Percentiles rank a stretch among this genome's conserved stretches.
Conservation (phyloP, 2,113 vertebrate species). For the Tetraodon nigroviridis region DNA sequence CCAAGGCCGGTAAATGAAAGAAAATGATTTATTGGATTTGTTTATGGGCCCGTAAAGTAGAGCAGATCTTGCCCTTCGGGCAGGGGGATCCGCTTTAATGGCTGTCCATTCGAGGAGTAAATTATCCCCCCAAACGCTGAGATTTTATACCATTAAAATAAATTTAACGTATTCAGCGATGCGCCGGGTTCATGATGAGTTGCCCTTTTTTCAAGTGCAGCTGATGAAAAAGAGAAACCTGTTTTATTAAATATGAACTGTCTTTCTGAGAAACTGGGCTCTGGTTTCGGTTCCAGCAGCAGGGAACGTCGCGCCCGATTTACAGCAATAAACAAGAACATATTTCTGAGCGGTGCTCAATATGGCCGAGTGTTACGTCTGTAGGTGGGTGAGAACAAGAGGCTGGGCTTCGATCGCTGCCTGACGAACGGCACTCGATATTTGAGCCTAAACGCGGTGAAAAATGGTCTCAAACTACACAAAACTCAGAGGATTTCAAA, state of each 20-base stretch:
- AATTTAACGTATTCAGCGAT: background rate
- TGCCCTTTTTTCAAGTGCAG: too few species aligned
- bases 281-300: background rate
- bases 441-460: too few species aligned
- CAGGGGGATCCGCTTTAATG: background rate
- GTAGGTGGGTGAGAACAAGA: too few species aligned
- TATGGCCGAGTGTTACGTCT: constrained; percentile 11
- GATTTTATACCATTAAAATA: background rate
- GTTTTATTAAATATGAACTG: background rate
- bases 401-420: background rate
- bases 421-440: too few species aligned
- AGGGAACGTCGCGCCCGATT: too few species aligned
- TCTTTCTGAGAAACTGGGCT: background rate
- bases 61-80: constrained; percentile 4
- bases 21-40: constrained; percentile 6
- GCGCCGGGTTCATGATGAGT: too few species aligned
- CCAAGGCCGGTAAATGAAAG: constrained; percentile 14
- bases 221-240: too few species aligned
- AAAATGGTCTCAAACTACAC: too few species aligned
- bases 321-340: constrained; percentile 14
- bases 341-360: constrained; percentile 14
- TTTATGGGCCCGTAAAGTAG: constrained; percentile 6
- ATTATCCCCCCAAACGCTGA: background rate
- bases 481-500: too few species aligned
- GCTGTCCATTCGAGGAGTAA: background rate